Percentiles rank a stretch among this genome's conserved stretches.
phyloP scores from a whole-genome alignment of 2,888 invertebrate genomes.

The Orgyia antiqua region DNA sequence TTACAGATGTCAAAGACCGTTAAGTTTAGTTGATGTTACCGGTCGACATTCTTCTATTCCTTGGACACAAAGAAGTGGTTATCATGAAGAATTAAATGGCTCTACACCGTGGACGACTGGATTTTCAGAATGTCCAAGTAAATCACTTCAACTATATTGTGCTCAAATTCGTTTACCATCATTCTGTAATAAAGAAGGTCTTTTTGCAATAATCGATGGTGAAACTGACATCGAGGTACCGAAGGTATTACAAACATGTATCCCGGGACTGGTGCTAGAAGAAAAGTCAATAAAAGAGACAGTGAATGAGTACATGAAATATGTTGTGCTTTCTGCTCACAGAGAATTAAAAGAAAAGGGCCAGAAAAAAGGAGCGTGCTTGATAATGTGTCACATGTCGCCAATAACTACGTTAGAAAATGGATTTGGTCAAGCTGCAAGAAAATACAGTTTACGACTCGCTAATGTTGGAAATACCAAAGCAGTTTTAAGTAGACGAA shows the following conservation, averaged over 20 bases:
- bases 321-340: constrained; percentile 88
- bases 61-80: constrained; percentile 64
- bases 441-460: constrained; percentile 83
- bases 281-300: constrained; percentile 90
- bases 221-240: constrained; percentile 85
- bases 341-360: constrained; percentile 86
- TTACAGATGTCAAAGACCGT: constrained; percentile 87
- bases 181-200: constrained; percentile 88
- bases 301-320: constrained; percentile 89
- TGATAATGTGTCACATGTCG: constrained; percentile 85
- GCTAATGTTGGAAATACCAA: constrained; percentile 87
- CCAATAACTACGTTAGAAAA: constrained; percentile 78
- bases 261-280: constrained; percentile 88
- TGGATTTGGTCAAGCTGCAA: constrained; percentile 78
- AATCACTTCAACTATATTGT: constrained; percentile 84
- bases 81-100: constrained; percentile 76
- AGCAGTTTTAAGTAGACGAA: constrained; percentile 84
- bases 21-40: constrained; percentile 91
- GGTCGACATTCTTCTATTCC: constrained; percentile 88
- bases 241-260: constrained; percentile 82
- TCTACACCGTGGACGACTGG: constrained; percentile 87
- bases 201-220: constrained; percentile 91
- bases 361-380: constrained; percentile 84
- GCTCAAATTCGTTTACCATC: constrained; percentile 87
- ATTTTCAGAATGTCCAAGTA: constrained; percentile 91